These are phyloP conservation scores for Phrynosoma blainvillii DNA, from an alignment of 2,113 vertebrate species.

Conservation along the genomic window DNA sequence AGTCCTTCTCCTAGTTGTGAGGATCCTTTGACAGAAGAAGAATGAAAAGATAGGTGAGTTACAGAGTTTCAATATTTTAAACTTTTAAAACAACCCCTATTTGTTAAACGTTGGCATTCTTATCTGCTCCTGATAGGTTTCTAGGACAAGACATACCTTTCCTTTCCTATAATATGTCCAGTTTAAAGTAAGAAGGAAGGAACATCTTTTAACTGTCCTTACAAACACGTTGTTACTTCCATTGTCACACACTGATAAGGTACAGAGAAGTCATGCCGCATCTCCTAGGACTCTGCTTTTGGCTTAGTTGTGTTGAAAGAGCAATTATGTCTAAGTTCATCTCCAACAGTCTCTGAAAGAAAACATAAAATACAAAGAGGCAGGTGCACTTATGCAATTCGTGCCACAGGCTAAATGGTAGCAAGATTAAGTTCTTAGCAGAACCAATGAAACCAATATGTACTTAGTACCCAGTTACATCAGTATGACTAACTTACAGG, in stretches of 20 bases:
- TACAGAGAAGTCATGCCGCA: neutral
- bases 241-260: neutral
- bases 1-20: neutral
- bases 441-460: neutral
- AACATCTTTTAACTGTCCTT: neutral
- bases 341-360: neutral
- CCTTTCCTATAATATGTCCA: neutral
- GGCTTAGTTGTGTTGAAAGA: conserved; percentile 7
- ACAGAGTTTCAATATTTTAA: neutral
- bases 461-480: neutral
- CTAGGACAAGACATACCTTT: neutral
- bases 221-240: neutral
- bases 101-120: neutral
- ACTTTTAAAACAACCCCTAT: neutral
- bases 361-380: neutral
- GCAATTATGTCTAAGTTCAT: neutral
- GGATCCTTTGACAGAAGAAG: neutral
- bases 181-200: neutral
- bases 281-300: neutral
- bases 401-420: neutral
- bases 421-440: neutral
- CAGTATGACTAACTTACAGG: neutral
- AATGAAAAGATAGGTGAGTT: neutral
- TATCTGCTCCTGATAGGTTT: neutral
- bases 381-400: neutral